These are phyloP conservation scores for Phodopus roborovskii DNA, from an alignment of 2,113 vertebrate species.

Conservation along the genomic window DNA sequence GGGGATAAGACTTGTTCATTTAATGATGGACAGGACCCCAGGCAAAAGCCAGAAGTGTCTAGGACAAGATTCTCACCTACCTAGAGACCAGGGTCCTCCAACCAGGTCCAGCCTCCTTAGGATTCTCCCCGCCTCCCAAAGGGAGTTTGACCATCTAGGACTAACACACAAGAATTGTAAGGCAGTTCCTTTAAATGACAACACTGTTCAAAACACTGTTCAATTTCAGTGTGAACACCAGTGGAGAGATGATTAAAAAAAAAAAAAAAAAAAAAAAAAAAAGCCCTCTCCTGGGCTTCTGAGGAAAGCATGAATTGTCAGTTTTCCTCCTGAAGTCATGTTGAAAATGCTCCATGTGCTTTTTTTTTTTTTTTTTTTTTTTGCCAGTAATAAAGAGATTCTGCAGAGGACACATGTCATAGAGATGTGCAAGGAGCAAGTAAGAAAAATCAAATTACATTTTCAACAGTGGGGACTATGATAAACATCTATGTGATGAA, in stretches of 20 bases:
- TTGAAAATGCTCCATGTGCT: not conserved
- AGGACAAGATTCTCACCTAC: not conserved
- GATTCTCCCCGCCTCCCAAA: too few relatives aligned
- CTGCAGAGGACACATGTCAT: not conserved
- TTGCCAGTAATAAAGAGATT: not conserved
- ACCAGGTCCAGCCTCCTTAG: not conserved
- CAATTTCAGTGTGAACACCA: not conserved
- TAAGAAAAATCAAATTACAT: not conserved
- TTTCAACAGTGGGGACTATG: not conserved
- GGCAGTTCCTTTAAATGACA: not conserved
- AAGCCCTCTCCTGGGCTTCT: accelerated
- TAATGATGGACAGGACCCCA: not conserved
- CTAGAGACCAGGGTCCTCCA: not conserved
- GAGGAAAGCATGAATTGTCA: not conserved
- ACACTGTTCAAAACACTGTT: too few relatives aligned
- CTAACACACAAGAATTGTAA: too few relatives aligned
- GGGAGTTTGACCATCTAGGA: too few relatives aligned
- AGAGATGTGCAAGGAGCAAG: not conserved
- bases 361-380: too few relatives aligned
- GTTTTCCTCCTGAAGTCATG: not conserved
- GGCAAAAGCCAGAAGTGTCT: not conserved
- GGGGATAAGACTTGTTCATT: not conserved
- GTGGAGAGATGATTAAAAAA: accelerated
- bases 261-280: too few relatives aligned
- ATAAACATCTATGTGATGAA: not conserved